phyloP scores from a whole-genome alignment of 2,797 vertebrate genomes.

The Orientallactaga sibirica region DNA sequence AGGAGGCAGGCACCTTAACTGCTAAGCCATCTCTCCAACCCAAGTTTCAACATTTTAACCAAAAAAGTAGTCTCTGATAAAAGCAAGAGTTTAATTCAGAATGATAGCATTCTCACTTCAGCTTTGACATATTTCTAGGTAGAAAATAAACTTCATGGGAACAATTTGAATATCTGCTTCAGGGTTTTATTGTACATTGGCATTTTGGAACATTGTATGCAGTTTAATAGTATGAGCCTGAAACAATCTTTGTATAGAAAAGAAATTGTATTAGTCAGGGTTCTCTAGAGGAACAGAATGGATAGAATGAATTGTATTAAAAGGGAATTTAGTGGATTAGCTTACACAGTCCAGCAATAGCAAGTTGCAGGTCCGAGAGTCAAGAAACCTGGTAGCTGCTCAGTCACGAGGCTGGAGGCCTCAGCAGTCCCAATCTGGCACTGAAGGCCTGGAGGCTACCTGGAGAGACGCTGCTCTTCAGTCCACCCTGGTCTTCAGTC shows the following conservation, averaged over 20 bases:
- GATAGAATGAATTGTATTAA: too few relatives aligned
- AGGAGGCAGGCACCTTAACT: too few relatives aligned
- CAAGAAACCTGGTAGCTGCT: too few relatives aligned
- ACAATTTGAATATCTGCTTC: neutral
- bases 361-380: too few relatives aligned
- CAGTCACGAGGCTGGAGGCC: too few relatives aligned
- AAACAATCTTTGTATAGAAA: neutral
- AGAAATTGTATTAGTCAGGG: neutral
- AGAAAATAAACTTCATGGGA: slow-evolving; percentile 29
- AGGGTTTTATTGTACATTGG: neutral
- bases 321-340: too few relatives aligned
- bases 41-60: neutral
- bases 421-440: too few relatives aligned
- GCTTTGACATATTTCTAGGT: slow-evolving; percentile 24
- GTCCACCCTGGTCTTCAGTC: too few relatives aligned
- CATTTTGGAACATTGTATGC: neutral
- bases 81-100: neutral
- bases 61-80: neutral
- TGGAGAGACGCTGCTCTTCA: too few relatives aligned
- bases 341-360: too few relatives aligned
- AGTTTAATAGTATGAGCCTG: neutral
- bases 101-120: neutral
- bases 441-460: too few relatives aligned
- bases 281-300: too few relatives aligned
- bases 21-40: neutral